Percentiles rank a stretch among this genome's conserved stretches.
Evolutionary conservation across 2,797 vertebrate species (phyloP).

Genomic region (Ficedula albicollis): DNA sequence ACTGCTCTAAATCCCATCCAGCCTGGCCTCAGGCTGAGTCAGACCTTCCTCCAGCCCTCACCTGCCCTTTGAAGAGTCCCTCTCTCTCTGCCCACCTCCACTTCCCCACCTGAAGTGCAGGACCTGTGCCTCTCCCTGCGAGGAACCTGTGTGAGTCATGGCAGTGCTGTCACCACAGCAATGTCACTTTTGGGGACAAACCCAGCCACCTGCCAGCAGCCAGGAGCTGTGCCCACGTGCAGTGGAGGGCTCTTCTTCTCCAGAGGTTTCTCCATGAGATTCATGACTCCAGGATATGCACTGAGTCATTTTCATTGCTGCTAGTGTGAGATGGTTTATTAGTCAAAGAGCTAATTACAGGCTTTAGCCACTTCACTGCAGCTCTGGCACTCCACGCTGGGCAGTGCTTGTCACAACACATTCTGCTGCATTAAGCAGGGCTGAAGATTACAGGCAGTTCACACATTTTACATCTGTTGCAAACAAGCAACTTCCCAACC

Average conservation of each 20-base stretch:
- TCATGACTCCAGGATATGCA: not conserved
- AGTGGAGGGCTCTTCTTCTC: not conserved
- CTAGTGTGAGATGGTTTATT: not conserved
- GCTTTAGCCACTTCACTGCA: slow-evolving; percentile 19
- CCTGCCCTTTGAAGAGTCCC: not conserved
- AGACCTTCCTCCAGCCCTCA: not conserved
- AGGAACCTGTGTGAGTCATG: fast-evolving
- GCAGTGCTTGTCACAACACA: slow-evolving; percentile 22
- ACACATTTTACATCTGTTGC: slow-evolving; percentile 32
- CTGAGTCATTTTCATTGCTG: not conserved
- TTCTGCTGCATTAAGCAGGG: slow-evolving; percentile 51
- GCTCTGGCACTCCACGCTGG: not conserved
- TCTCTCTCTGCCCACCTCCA: not conserved
- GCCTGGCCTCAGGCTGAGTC: not conserved
- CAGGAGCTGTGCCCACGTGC: no score
- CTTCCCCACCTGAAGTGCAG: not conserved
- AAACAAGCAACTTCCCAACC: not conserved
- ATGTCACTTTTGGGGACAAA: no score
- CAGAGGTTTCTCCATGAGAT: not conserved
- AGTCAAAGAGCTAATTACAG: slow-evolving; percentile 43
- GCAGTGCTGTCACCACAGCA: fast-evolving
- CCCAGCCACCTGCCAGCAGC: no score
- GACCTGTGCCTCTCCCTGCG: not conserved
- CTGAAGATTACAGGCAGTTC: slow-evolving; percentile 1
- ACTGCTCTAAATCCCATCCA: not conserved